Percentiles rank a stretch among this genome's conserved stretches.
Evolutionary conservation across 2,113 vertebrate species (phyloP).

Genomic region (Channa maculata): DNA sequence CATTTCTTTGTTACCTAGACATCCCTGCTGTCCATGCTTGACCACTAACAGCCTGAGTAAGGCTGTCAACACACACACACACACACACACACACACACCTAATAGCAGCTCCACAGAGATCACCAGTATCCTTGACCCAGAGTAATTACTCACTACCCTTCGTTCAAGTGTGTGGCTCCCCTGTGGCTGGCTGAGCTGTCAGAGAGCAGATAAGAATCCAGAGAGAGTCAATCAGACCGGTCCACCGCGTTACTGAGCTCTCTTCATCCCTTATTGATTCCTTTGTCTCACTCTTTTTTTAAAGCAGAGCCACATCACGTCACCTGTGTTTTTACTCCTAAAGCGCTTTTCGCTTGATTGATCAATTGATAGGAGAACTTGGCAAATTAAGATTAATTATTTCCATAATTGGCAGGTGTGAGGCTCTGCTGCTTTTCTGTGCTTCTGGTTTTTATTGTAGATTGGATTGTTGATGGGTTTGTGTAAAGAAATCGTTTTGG

Average conservation of each 20-base stretch:
- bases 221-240: slow-evolving; percentile 20
- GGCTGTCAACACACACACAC: slow-evolving; percentile 23
- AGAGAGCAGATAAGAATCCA: slow-evolving; percentile 53
- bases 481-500: not conserved
- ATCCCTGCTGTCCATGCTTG: not conserved
- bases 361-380: not conserved
- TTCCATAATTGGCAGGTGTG: not conserved
- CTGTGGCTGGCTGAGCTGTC: slow-evolving; percentile 33
- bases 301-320: slow-evolving; percentile 13
- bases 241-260: slow-evolving; percentile 2
- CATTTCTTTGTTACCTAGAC: not conserved
- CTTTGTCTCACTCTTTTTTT: slow-evolving; percentile 16
- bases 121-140: slow-evolving; percentile 44
- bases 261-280: slow-evolving; percentile 28
- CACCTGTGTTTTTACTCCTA: not conserved
- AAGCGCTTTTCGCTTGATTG: slow-evolving; percentile 8
- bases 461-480: not conserved
- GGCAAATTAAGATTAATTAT: not conserved
- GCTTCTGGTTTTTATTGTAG: not conserved
- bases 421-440: not conserved
- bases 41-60: slow-evolving; percentile 3
- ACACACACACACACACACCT: slow-evolving; percentile 29
- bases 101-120: slow-evolving; percentile 32
- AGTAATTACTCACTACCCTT: slow-evolving; percentile 58
- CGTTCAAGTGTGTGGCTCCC: slow-evolving; percentile 32